These are phyloP conservation scores for Leptonema lineaticorne DNA, from an alignment of 1,140 invertebrate species.

Conservation along the genomic window DNA sequence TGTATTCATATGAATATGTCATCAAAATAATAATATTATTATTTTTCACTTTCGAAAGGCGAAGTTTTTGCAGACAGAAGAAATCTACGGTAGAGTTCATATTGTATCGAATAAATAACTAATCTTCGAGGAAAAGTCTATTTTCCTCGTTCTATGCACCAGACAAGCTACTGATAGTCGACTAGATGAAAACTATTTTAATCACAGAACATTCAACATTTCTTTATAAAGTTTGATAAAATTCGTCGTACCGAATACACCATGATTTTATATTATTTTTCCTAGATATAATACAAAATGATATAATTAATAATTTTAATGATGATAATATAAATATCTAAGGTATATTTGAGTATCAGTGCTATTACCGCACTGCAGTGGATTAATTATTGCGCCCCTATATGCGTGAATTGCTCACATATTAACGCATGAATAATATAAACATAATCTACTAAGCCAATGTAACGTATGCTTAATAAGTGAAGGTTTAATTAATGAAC, in stretches of 20 bases:
- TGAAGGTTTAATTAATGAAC: conserved; percentile 30
- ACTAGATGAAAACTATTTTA: conserved; percentile 10
- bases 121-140: conserved; percentile 31
- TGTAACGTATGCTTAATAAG: conserved; percentile 37
- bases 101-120: conserved; percentile 38
- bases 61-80: conserved; percentile 16
- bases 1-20: too few species aligned
- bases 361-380: conserved; percentile 37
- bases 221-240: neutral
- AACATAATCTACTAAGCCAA: conserved; percentile 41
- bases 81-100: conserved; percentile 24
- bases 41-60: conserved; percentile 5
- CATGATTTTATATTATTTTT: neutral
- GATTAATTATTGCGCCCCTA: conserved; percentile 39
- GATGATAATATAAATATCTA: neutral
- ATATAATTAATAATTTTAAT: neutral
- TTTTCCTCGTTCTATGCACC: conserved; percentile 22
- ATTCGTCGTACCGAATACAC: neutral
- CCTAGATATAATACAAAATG: neutral
- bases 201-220: conserved; percentile 13
- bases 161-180: neutral
- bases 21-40: too few species aligned
- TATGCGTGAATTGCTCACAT: conserved; percentile 36
- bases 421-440: conserved; percentile 42
- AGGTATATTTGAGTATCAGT: conserved; percentile 11